Evolutionary conservation across 1,140 invertebrate species (phyloP), one percentile per base, ranked within the genome.

Genomic region (Ectropis grisescens): DNA sequence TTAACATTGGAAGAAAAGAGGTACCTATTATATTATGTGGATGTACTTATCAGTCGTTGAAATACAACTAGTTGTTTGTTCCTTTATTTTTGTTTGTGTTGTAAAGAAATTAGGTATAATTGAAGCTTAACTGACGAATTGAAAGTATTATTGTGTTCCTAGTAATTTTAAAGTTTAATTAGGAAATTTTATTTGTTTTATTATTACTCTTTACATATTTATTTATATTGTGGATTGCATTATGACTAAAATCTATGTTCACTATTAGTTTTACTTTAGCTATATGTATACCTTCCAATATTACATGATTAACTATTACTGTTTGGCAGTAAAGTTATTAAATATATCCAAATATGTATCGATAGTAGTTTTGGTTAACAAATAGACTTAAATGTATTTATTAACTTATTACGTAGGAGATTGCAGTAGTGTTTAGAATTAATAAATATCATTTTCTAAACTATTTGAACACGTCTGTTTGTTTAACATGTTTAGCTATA

Each of bases 401-500:
- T 65, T 75, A 80, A 76, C 66, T 66, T 68, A 58, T 51, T 59
- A 66, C 58, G 56, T 75, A 74, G 60, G 66, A 38, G 56, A 45
- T 52, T 53, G 56, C 55, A 53, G 47, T 66, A 75, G 78, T 70
- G 38, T 34, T 57, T 61, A 74, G 78, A 70, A 61, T 64, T 80
- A 80, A 80, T 80, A 80, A 80, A 80, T 61, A 59, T 69, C 69
- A 76, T 78, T 80, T n/a, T 71, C 57, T 74, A 59, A 67, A 75
- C 71, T 74, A 74, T 68, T 74, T 70, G 59, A 75, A 70, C 54
- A 62, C 41, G 72, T 81, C 61, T 81, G 75, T 81, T 81, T 81
- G 72, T 78, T 78, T 81, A 81, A 81, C 76, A 81, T 81, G 76
- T 81, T 75, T 78, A 81, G 76, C 46, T 48, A 50, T 81, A 81